Base-by-base conservation (phyloP, 2,113 vertebrate species). In the Dipodomys spectabilis region DNA sequence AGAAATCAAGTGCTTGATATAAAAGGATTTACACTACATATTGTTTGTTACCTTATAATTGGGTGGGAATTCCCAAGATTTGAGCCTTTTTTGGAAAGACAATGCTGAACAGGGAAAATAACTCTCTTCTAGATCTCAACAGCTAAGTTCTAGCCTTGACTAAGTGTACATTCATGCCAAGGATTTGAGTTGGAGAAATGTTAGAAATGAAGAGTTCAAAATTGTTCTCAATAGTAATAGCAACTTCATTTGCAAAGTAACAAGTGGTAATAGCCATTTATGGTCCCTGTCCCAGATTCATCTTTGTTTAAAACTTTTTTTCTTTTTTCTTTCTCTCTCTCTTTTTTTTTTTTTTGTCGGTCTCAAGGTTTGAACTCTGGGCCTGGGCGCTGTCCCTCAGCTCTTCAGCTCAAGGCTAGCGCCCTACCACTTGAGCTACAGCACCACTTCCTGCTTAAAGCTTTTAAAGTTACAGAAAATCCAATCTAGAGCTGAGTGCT, bases 261-360 rank as follows among this genome's bases (percentile, higher is more conserved):
- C 64, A 12, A 45, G 73, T 25, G 39, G n/a, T 72, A 88, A 79
- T 73, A 73, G 25, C 20, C 28, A 78, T n/a, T 72, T 68, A 39
- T 53, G 45, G 19, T 35, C 57, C 82, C 25, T 67, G 30, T 68
- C 19, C 39, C n/a, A 69, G 35, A 62, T 78, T 79, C 30, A 77
- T 87, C 57, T 91, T 90, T 81, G 32, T 67, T 73, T 79, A 91
- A 88, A 78, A 88, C 20, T 28, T 15, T 79, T 79, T 88, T 39
- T 39, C 35, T 39, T 6, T 39, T 6, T 39, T 39, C 39, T 39
- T 1, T 39, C 39, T 39, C 39, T 39, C 39, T 39, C 39, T 39
- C 39, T 39, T 39, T 5, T 39, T 5, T 39, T 6, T 39, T 6
- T 39, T 4, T 39, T 39, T 39, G 39, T 39, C 39, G 39, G 39